Base-by-base conservation (phyloP, 1,140 invertebrate genomes). In the Achatina immaculata region DNA sequence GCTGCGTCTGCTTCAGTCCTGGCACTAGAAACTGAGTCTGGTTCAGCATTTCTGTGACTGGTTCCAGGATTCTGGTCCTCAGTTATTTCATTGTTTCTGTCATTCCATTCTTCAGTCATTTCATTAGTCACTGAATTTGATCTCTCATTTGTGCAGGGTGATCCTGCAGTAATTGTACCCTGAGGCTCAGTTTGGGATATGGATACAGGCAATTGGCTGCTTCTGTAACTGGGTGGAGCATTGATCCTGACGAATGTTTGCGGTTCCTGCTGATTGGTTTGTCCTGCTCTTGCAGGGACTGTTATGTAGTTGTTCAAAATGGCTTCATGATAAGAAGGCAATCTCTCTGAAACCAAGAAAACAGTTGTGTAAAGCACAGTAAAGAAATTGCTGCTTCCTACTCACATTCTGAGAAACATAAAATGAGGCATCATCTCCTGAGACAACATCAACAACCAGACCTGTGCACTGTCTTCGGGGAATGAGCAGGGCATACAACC, bases 171-270 rank as follows among this genome's bases (percentile, higher is more conserved):
- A 24, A 9, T 21, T 28, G 68, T 38, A n/a, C 16, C 40, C 9
- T 24, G 34, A 6, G 36, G 4, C 4, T 1, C 68, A 42, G 1
- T 71, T 40, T 7, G 4, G 38, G 62, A 7, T 9, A 1, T 40
- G 38, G 68, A 62, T 9, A 40, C 42, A 0, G 62, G 36, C 3
- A 62, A 1, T 28, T 78, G 76, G 42, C 76, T 78, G 28, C 11
- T 68, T 36, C 76, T 66, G 62, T 78, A 78, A 42, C 76, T 78
- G 42, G 76, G 76, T 48, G 76, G 76, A 24, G 76, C 76, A 48
- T 38, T 68, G 36, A 31, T 62, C 38, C 76, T 45, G 62, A 55
- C 43, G 38, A 78, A 78, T 19, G 16, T 62, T 1, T 48, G 34
- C 19, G 42, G 19, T 1, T 40, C 42, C 31, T 43, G 31, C 0